A percentile compares a stretch with the other conserved stretches of the same genome.
Conservation (phyloP, 1,140 invertebrate genomes). For the Drosophila kanapiae region DNA sequence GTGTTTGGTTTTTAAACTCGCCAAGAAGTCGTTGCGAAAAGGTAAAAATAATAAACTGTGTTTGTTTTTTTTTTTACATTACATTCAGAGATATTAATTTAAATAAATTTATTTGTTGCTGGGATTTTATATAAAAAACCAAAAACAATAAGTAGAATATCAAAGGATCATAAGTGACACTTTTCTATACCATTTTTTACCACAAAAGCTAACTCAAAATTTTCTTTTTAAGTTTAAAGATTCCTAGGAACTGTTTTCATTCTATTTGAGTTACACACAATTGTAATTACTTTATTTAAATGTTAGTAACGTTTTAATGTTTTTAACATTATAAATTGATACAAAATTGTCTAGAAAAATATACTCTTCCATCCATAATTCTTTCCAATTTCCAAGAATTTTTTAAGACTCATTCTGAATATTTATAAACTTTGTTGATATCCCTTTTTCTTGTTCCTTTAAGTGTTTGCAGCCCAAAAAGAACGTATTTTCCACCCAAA, state of each 20-base stretch:
- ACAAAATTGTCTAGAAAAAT: too few species aligned
- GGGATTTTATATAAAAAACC: not conserved
- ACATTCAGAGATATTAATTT: too few species aligned
- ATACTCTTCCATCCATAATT: not conserved
- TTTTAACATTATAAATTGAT: too few species aligned
- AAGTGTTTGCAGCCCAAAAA: not conserved
- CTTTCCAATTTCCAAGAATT: not conserved
- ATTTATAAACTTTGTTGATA: not conserved
- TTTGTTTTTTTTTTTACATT: not conserved
- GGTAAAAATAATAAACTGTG: conserved; percentile 22
- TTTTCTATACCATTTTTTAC: too few species aligned
- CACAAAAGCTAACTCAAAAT: too few species aligned
- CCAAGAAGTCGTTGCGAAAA: conserved; percentile 13
- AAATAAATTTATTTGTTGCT: not conserved
- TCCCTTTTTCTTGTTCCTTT: too few species aligned
- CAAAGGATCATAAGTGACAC: not conserved
- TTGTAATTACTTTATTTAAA: too few species aligned
- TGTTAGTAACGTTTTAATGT: too few species aligned
- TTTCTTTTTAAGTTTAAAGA: too few species aligned
- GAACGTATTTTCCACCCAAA: conserved; percentile 1
- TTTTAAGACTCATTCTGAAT: not conserved
- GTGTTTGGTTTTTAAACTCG: conserved; percentile 3
- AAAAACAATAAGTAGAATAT: too few species aligned
- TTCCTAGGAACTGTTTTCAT: too few species aligned
- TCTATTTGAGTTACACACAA: too few species aligned